Evolutionary conservation across 2,797 vertebrate species (phyloP).

Genomic region (Columba guinea): DNA sequence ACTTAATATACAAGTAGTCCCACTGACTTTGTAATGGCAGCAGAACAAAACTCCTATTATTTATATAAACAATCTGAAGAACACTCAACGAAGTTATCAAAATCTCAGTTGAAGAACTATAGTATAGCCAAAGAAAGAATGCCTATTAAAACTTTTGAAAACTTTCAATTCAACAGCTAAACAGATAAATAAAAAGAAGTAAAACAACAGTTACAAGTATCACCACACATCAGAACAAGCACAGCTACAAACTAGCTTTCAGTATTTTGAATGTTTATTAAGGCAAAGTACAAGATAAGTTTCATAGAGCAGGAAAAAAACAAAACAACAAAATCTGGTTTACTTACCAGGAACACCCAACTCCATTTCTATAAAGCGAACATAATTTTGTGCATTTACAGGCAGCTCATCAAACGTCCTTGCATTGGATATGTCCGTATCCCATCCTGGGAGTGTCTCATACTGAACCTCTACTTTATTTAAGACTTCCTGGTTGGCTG

Average conservation of each 20-base stretch:
- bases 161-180: not conserved
- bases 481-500: conserved; percentile 96
- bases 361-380: conserved; percentile 88
- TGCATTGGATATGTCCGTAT: conserved; percentile 87
- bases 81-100: not conserved
- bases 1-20: not conserved
- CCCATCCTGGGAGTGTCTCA: conserved; percentile 93
- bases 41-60: not conserved
- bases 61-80: not conserved
- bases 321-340: not conserved
- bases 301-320: not conserved
- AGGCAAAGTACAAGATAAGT: not conserved
- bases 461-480: conserved; percentile 95
- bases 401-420: conserved; percentile 92
- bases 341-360: conserved; percentile 89
- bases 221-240: not conserved
- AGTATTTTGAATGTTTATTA: not conserved
- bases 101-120: not conserved
- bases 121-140: not conserved
- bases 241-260: not conserved
- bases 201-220: not conserved
- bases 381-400: conserved; percentile 92
- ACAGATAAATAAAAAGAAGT: not conserved
- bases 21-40: not conserved
- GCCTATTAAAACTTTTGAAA: not conserved